Conservation (phyloP, 2,113 vertebrate genomes). For the Anthoscopus minutus region DNA sequence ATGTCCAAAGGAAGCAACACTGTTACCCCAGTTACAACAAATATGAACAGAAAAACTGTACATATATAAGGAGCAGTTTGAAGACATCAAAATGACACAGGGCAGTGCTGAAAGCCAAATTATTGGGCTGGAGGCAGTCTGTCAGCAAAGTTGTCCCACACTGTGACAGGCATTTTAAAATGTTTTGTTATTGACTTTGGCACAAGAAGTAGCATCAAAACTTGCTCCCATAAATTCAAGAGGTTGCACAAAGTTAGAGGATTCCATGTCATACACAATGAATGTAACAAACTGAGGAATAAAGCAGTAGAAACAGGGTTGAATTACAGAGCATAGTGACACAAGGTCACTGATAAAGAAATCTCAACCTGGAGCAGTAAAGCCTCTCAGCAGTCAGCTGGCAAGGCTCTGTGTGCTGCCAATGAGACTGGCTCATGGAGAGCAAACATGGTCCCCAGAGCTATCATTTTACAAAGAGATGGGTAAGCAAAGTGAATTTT, state of each 20-base stretch:
- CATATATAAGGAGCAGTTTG: background rate
- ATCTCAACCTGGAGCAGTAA: background rate
- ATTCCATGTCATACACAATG: background rate
- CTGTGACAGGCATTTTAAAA: background rate
- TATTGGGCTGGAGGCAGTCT: background rate
- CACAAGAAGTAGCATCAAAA: background rate
- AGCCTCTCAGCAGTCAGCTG: background rate
- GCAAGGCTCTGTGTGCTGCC: background rate
- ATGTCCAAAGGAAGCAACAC: background rate
- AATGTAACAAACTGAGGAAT: background rate
- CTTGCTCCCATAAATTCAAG: background rate
- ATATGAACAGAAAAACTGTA: background rate
- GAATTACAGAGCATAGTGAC: background rate
- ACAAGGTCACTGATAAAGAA: background rate
- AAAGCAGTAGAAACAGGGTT: background rate
- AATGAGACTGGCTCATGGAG: background rate
- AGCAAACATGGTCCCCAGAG: fast-evolving
- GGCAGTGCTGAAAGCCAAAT: background rate
- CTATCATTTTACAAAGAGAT: background rate
- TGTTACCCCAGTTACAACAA: background rate
- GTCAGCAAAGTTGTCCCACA: background rate
- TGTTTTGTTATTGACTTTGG: background rate
- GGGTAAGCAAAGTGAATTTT: background rate
- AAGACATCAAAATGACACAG: background rate
- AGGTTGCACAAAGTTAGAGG: background rate